Conservation (phyloP, 2,888 invertebrate species). For the Ophioninae sp. region DNA sequence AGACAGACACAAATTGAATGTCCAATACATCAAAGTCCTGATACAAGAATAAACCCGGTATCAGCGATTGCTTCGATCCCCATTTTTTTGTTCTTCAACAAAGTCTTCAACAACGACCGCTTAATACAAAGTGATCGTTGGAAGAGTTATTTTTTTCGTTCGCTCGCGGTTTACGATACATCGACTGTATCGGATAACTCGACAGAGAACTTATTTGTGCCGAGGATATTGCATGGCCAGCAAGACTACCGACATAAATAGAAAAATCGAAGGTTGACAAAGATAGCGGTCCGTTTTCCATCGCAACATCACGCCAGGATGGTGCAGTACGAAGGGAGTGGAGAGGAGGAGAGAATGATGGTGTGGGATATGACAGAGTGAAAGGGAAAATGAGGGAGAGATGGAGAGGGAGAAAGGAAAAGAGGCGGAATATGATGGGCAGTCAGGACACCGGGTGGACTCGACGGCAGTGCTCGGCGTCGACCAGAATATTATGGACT, state of each 20-base stretch:
- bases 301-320: slow-evolving; percentile 71
- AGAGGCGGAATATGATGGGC: slow-evolving; percentile 56
- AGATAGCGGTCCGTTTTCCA: slow-evolving; percentile 68
- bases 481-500: slow-evolving; percentile 80
- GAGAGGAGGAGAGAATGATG: slow-evolving; percentile 40
- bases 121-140: not conserved
- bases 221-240: slow-evolving; percentile 1
- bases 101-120: not conserved
- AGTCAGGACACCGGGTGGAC: slow-evolving; percentile 73
- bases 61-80: not conserved
- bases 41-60: not conserved
- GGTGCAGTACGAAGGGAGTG: slow-evolving; percentile 53
- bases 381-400: slow-evolving; percentile 49
- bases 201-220: slow-evolving; percentile 17
- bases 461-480: slow-evolving; percentile 73
- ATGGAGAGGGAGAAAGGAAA: slow-evolving; percentile 65
- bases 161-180: not conserved
- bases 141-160: not conserved
- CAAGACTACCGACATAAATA: slow-evolving; percentile 32
- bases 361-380: slow-evolving; percentile 52
- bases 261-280: slow-evolving; percentile 69
- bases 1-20: not conserved
- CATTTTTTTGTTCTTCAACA: not conserved
- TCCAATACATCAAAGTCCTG: not conserved
- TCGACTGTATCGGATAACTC: slow-evolving; percentile 1